Conservation (phyloP, 2,113 vertebrate genomes). For the Notothenia rossii region DNA sequence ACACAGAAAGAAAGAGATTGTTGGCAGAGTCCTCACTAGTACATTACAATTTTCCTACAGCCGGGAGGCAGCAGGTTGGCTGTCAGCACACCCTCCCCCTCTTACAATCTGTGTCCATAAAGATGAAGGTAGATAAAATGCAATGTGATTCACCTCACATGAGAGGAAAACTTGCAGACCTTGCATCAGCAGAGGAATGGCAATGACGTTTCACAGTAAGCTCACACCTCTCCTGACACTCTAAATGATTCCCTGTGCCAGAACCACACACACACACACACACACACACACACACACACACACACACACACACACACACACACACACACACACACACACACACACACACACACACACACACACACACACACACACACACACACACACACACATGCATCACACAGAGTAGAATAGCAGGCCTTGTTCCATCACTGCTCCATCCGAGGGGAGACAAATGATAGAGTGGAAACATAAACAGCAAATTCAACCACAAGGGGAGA, state of each 20-base stretch:
- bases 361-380: conserved; percentile 31
- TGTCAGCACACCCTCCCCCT: conserved; percentile 45
- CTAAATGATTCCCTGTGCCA: conserved; percentile 1
- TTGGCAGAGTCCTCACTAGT: conserved; percentile 56
- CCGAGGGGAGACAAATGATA: conserved; percentile 46
- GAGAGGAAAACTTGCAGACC: conserved; percentile 3
- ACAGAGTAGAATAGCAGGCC: conserved; percentile 49
- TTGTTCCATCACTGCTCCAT: conserved; percentile 43
- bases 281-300: background rate
- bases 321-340: conserved; percentile 28
- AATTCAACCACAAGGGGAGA: conserved; percentile 59
- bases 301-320: background rate
- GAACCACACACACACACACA: conserved; percentile 9
- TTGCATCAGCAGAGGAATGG: conserved; percentile 34
- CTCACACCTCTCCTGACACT: conserved; percentile 33
- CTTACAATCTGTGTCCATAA: conserved; percentile 30
- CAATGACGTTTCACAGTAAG: conserved; percentile 18
- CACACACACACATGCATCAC: conserved; percentile 35
- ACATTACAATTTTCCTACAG: conserved; percentile 59
- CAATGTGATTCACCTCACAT: conserved; percentile 18
- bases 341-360: conserved; percentile 23
- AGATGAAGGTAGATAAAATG: conserved; percentile 27
- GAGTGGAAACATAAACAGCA: conserved; percentile 75
- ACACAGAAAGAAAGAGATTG: conserved; percentile 50
- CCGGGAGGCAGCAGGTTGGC: conserved; percentile 56